A percentile compares a stretch with the other conserved stretches of the same genome.
Conservation (phyloP, 2,797 vertebrate species). For the Micrastur ruficollis region DNA sequence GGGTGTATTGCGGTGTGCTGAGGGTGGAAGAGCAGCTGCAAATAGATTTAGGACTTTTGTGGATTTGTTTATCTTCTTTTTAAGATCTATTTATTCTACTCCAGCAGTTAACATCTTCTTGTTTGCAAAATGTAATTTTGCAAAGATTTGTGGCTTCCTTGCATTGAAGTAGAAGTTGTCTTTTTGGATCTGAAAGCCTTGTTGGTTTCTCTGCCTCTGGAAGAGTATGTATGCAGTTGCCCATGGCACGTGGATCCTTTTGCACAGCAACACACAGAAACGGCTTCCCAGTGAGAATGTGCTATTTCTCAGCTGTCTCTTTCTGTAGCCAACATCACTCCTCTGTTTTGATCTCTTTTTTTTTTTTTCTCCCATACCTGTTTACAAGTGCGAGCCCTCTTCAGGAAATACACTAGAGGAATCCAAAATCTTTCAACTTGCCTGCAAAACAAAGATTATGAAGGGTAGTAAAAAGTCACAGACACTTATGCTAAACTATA, state of each 20-base stretch:
- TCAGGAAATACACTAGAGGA: not conserved
- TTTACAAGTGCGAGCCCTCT: not conserved
- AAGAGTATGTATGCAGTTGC: rapidly evolving
- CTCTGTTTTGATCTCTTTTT: not conserved
- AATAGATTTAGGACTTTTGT: not conserved
- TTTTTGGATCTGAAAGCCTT: not conserved
- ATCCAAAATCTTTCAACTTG: not conserved
- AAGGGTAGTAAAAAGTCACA: not conserved
- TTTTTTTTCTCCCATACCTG: rapidly evolving
- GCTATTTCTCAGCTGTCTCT: not conserved
- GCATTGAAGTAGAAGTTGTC: not conserved
- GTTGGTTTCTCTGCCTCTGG: not conserved
- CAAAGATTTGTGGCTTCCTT: rapidly evolving
- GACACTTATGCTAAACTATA: not conserved
- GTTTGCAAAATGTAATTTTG: not conserved
- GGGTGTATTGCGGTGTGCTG: not conserved
- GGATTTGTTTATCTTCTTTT: not conserved
- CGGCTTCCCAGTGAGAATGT: rapidly evolving
- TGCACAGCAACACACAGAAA: not conserved
- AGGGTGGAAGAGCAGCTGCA: not conserved
- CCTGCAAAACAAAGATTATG: not conserved
- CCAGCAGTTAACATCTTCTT: not conserved
- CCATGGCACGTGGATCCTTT: not conserved
- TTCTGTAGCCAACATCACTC: not conserved
- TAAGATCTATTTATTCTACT: not conserved